Evolutionary conservation across 2,888 invertebrate genomes (phyloP).

Genomic region (Agriotes lineatus): DNA sequence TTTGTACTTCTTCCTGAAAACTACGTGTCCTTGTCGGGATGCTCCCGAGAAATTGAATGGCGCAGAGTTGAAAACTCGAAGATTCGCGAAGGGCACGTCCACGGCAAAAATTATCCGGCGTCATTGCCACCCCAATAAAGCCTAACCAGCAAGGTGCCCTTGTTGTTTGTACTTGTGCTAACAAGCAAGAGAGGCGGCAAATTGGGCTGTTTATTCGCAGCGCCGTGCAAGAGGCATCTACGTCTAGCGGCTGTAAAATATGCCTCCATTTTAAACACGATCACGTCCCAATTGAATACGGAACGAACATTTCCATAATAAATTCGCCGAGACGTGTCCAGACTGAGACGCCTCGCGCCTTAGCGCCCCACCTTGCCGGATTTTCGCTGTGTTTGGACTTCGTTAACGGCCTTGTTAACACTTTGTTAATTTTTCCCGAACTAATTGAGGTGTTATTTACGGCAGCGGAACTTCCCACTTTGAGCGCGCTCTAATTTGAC

Average conservation of each 20-base stretch:
- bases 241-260: slow-evolving; percentile 58
- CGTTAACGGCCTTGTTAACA: slow-evolving; percentile 11
- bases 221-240: slow-evolving; percentile 26
- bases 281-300: slow-evolving; percentile 66
- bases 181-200: slow-evolving; percentile 7
- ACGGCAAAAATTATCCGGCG: neutral
- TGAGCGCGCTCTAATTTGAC: neutral
- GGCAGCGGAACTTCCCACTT: neutral
- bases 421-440: slow-evolving; percentile 3
- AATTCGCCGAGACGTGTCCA: slow-evolving; percentile 63
- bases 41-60: slow-evolving; percentile 15
- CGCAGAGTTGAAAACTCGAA: neutral
- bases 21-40: slow-evolving; percentile 23
- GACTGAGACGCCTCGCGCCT: slow-evolving; percentile 57
- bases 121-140: slow-evolving; percentile 6
- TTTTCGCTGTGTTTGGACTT: slow-evolving; percentile 2
- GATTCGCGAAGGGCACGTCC: neutral
- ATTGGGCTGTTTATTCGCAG: slow-evolving; percentile 22
- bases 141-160: neutral
- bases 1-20: slow-evolving; percentile 33
- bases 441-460: slow-evolving; percentile 4
- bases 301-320: slow-evolving; percentile 66
- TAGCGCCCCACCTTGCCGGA: slow-evolving; percentile 27
- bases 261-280: slow-evolving; percentile 65
- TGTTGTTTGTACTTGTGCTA: slow-evolving; percentile 13